A percentile compares a stretch with the other conserved stretches of the same genome.
Conservation (phyloP, 2,113 vertebrate genomes). For the Telmatochromis brachygnathus region DNA sequence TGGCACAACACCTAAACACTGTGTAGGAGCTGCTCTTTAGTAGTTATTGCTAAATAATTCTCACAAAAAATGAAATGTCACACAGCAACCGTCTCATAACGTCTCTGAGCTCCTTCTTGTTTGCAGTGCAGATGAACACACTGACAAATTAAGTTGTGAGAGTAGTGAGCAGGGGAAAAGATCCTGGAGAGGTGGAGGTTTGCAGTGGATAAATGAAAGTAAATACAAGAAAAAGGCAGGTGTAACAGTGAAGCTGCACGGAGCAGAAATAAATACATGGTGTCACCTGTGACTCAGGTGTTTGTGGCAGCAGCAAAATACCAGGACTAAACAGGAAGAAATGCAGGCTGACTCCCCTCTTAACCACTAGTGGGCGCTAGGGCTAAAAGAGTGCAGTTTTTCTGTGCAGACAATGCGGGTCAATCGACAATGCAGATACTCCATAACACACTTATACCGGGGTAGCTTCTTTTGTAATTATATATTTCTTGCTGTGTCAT, state of each 20-base stretch:
- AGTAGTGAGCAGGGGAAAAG: neutral
- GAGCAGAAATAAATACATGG: neutral
- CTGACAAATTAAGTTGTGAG: neutral
- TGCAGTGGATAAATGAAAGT: neutral
- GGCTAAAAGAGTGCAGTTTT: neutral
- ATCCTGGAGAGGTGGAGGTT: no score
- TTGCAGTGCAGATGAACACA: neutral
- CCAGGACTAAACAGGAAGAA: neutral
- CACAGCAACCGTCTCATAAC: neutral
- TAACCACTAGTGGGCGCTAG: slow-evolving; percentile 10
- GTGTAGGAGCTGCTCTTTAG: neutral
- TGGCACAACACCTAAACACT: neutral
- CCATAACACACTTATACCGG: neutral
- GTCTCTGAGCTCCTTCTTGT: neutral
- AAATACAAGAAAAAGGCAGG: neutral
- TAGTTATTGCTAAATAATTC: neutral
- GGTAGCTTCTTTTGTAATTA: neutral
- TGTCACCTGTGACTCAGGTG: neutral
- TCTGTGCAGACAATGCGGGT: neutral
- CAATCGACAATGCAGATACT: neutral
- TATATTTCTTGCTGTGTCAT: neutral
- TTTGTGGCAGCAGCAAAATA: neutral
- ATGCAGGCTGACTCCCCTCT: neutral
- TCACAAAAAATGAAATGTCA: neutral
- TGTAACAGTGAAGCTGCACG: neutral